Percentiles rank a stretch among this genome's conserved stretches.
Conservation (phyloP, 2,888 invertebrate genomes). For the Chaitophorus viminalis region DNA sequence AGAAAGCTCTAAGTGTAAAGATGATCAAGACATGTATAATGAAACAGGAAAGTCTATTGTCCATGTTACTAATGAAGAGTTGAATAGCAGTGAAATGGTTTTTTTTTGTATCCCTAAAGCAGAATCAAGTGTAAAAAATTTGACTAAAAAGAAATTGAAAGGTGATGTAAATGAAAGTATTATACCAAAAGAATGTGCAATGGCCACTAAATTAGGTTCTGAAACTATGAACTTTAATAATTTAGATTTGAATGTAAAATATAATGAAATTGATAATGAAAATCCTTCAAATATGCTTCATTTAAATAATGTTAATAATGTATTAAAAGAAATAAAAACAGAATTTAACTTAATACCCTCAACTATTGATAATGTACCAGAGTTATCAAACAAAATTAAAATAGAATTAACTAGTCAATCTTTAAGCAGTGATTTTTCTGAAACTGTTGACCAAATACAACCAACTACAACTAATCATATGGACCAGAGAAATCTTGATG, state of each 20-base stretch:
- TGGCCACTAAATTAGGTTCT: neutral
- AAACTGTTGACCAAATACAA: neutral
- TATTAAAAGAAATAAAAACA: neutral
- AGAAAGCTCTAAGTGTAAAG: slow-evolving; percentile 52
- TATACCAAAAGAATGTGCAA: neutral
- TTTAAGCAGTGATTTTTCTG: neutral
- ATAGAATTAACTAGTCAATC: neutral
- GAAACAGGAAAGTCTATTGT: slow-evolving; percentile 58
- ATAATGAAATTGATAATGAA: neutral
- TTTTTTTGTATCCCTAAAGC: slow-evolving; percentile 55
- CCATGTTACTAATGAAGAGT: slow-evolving; percentile 53
- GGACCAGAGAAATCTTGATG: neutral
- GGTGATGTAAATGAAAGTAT: slow-evolving; percentile 24
- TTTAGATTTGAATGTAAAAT: neutral
- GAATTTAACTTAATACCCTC: neutral
- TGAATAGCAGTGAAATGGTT: slow-evolving; percentile 55
- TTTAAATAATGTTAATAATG: neutral
- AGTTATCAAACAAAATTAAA: neutral
- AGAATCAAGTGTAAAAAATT: slow-evolving; percentile 31
- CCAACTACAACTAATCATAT: neutral
- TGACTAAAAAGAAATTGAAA: slow-evolving; percentile 48
- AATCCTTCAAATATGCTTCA: neutral
- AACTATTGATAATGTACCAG: neutral
- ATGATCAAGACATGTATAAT: slow-evolving; percentile 26
- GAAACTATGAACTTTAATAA: neutral